Evolutionary conservation across 2,888 invertebrate species (phyloP), one percentile per base, ranked within the genome.

Genomic region (Rhogogaster chlorosoma): DNA sequence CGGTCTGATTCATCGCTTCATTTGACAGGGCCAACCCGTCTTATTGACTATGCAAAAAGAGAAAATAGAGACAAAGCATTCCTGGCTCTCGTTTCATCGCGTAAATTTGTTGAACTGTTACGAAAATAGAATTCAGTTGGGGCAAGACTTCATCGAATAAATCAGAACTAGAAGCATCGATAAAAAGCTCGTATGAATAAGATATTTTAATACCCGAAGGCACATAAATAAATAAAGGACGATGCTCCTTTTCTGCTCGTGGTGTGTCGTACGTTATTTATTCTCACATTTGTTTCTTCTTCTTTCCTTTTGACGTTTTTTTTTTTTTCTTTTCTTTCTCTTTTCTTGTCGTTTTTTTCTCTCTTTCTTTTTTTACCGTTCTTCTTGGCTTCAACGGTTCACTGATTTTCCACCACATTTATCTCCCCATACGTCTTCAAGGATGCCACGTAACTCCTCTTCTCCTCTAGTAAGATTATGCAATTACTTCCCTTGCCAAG

Each of bases 161-260:
- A 85, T 85, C 80, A 32, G 32, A 32, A 49, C 45, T 45, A 18
- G 22, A 49, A 57, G 70, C 67, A 70, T 53, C 77, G 70, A 82
- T 70, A 78, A 85, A 85, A 82, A 82, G 36, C 70, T 67, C 84
- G 32, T 82, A 82, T 82, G 84, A 85, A 85, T 85, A 82, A 85
- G 71, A 85, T 82, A 82, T 85, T 70, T 78, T 85, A 70, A 85
- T 85, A 85, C 42, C 29, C 67, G 0, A 10, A 29, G 84, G 64
- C 9, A 29, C 36, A 71, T 67, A 49, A 80, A 84, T 84, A 84
- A 78, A 84, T 49, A 77, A 61, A 77, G 61, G 18, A 26, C 38
- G 26, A 53, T n/a, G 64, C 29, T 70, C 49, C 49, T 75, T 75
- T 18, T 29, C n/a, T 22, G 61, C 26, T 38, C n/a, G 67, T 5